Base-by-base conservation (phyloP, 2,888 invertebrate genomes). In the Lasioglossum leucozonium region DNA sequence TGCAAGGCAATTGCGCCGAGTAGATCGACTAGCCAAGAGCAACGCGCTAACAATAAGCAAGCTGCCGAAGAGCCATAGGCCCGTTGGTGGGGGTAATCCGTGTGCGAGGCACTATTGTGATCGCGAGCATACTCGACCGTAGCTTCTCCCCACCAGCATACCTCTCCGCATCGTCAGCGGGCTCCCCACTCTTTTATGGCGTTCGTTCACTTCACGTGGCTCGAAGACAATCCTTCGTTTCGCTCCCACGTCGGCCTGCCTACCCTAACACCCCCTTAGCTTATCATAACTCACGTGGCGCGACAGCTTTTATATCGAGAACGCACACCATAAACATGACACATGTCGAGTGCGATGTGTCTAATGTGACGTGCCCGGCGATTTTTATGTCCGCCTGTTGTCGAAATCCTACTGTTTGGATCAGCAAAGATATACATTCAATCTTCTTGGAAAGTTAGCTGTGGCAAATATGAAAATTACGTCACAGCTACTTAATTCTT, bases 21-120 rank as follows among this genome's bases (percentile, higher is more conserved):
- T 65, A 34, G 65, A 65, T 34, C n/a, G n/a, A n/a, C n/a, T n/a
- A 18, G 34, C 65, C 65, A 65, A 65, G 65, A 65, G 34, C 34
- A 34, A 65, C 18, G 65, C 65, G 65, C 34, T 34, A 65, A 65
- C 65, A 34, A 65, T 65, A 34, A 65, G 65, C 22, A 65, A 18
- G 34, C 65, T 65, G 8, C 34, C 22, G 22, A 22, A 65, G 65
- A 65, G 34, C 4, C 30, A 34, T 2, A 26, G 44, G 30, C 1
- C 18, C 16, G 30, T 8, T 34, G 65, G 65, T 65, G 34, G 34
- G 18, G 18, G 34, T 65, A 65, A 65, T 65, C 34, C 30, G 34
- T 65, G 65, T 10, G 34, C 65, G 34, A 8, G 34, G 65, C 30
- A 10, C 8, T 34, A 65, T 34, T 34, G 65, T 34, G 18, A 34